phyloP scores from a whole-genome alignment of 2,888 invertebrate species.

The Aphidoletes aphidimyza region DNA sequence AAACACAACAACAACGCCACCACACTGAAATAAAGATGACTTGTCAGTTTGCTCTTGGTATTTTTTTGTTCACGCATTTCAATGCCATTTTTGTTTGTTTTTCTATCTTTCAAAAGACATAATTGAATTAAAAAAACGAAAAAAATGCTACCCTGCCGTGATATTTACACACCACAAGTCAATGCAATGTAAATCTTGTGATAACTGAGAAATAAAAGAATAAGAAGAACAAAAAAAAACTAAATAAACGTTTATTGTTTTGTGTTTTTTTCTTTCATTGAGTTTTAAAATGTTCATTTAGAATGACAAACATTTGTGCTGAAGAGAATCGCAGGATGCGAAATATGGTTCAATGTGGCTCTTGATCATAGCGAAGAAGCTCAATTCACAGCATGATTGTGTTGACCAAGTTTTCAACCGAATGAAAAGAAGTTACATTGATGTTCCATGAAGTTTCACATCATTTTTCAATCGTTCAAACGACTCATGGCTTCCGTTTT shows the following conservation, averaged over 20 bases:
- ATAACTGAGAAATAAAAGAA: too few relatives aligned
- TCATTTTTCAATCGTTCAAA: too few relatives aligned
- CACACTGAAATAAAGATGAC: conserved; percentile 33
- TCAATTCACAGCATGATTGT: too few relatives aligned
- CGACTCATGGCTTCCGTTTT: too few relatives aligned
- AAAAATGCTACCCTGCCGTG: conserved; percentile 37
- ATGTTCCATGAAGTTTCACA: too few relatives aligned
- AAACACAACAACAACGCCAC: background rate
- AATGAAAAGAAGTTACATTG: too few relatives aligned
- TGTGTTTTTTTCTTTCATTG: conserved; percentile 20
- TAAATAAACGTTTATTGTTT: conserved; percentile 29
- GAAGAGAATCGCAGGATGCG: background rate
- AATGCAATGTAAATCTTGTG: background rate
- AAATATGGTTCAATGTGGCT: background rate
- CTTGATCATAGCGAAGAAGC: too few relatives aligned
- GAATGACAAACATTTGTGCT: background rate
- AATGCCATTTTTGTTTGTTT: conserved; percentile 31
- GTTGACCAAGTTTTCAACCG: background rate
- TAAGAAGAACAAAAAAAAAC: background rate
- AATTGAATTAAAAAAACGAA: conserved; percentile 20
- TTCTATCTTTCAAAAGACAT: background rate
- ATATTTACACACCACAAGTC: background rate
- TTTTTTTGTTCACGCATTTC: conserved; percentile 29
- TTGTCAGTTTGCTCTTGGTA: conserved; percentile 30
- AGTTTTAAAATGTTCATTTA: background rate